These are phyloP conservation scores for Frieseomelitta varia DNA, from an alignment of 1,140 invertebrate genomes.

Conservation along the genomic window DNA sequence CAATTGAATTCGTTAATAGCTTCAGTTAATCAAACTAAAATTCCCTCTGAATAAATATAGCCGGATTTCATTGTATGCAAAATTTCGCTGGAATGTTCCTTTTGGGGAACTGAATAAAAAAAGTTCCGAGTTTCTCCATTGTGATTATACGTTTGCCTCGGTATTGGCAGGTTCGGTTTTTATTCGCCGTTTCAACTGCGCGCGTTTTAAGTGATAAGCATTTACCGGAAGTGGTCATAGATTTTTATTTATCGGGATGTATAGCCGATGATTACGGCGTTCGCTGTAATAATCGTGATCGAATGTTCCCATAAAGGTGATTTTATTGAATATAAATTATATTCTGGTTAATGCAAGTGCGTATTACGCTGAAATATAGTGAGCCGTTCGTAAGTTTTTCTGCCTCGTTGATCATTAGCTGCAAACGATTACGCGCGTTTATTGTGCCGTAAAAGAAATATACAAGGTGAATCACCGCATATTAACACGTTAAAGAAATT, in stretches of 20 bases:
- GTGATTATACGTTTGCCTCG: not conserved
- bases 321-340: not conserved
- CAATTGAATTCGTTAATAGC: not conserved
- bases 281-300: not conserved
- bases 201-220: not conserved
- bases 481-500: constrained; percentile 8
- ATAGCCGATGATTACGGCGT: not conserved
- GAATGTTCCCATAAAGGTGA: not conserved
- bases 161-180: not conserved
- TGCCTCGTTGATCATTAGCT: not conserved
- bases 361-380: not conserved
- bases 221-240: not conserved
- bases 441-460: not conserved
- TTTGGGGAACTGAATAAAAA: not conserved
- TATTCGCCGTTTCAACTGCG: not conserved
- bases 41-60: too few relatives aligned
- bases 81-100: not conserved
- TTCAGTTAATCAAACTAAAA: not conserved
- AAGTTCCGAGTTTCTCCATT: not conserved
- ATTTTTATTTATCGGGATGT: not conserved
- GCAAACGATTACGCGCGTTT: not conserved
- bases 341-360: not conserved
- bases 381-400: not conserved
- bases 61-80: not conserved
- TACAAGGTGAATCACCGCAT: not conserved